phyloP scores from a whole-genome alignment of 2,888 invertebrate species.

The Philaethria dido region DNA sequence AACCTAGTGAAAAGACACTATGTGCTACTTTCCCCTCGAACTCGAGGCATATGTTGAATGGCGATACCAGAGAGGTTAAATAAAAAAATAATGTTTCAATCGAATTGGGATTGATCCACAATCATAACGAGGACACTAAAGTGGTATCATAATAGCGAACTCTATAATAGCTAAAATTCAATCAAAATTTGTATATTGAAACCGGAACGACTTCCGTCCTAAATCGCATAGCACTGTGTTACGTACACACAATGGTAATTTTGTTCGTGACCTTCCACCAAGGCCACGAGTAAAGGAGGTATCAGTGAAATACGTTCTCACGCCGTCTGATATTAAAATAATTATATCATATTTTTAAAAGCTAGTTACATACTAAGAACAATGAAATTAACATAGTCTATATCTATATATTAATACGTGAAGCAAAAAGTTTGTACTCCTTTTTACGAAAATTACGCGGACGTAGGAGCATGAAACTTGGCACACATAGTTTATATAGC shows the following conservation, averaged over 20 bases:
- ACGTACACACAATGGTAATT: slow-evolving; percentile 14
- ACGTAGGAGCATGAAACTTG: too few species aligned
- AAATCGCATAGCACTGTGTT: background rate
- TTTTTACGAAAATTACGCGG: too few species aligned
- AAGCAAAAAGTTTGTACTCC: too few species aligned
- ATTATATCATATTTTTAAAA: background rate
- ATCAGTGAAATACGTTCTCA: slow-evolving; percentile 7
- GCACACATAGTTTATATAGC: too few species aligned
- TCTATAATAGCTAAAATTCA: background rate
- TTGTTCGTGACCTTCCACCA: slow-evolving; percentile 23
- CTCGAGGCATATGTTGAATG: too few species aligned
- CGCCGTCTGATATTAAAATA: slow-evolving; percentile 2
- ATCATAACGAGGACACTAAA: background rate
- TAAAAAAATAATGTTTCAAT: too few species aligned
- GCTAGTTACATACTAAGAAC: background rate
- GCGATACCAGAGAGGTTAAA: too few species aligned
- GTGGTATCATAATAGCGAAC: background rate
- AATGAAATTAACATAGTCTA: background rate
- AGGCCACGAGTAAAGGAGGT: slow-evolving; percentile 5
- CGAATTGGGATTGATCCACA: background rate
- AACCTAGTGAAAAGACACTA: too few species aligned
- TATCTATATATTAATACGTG: too few species aligned
- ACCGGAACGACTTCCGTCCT: slow-evolving; percentile 7
- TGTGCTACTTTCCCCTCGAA: too few species aligned
- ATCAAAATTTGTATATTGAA: slow-evolving; percentile 7